Base-by-base conservation (phyloP, 2,113 vertebrate species). In the Astur gentilis region DNA sequence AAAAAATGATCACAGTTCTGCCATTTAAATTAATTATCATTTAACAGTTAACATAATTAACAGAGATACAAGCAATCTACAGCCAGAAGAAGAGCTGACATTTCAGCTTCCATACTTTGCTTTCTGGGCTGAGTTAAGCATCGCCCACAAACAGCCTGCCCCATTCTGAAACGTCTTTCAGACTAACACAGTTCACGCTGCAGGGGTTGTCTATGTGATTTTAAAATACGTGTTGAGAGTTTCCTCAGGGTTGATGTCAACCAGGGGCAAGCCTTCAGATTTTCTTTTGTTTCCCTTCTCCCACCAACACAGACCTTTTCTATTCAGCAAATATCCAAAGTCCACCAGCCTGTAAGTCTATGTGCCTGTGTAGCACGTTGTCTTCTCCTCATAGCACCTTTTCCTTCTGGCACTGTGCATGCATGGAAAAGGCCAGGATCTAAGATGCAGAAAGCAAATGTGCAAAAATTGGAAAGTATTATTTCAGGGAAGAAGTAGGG, bases 11-110 rank as follows among this genome's bases (percentile, higher is more conserved):
- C 58, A 66, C 49, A 54, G n/a, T 44, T 83, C 88, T 90, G 27
- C 47, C 45, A 61, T 90, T 94, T 88, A 80, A 91, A 88, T 42
- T 89, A 94, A 97, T 80, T 79, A 58, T 61, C 40, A 42, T 91
- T 94, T 89, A 82, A 62, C n/a, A 44, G 31, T 85, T 88, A 78
- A 80, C 10, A 61, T 65, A 85, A 92, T 80, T 92, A 94, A 70
- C n/a, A 64, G 65, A 66, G 17, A 82, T 57, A 76, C 21, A 72
- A 86, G 36, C 18, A 91, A 61, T 62, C n/a, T 32, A 42, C 34
- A 69, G 29, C 21, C 29, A 87, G 47, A 81, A 71, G n/a, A 58
- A 47, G 57, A 82, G 71, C 57, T 82, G 72, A 79, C 40, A 83
- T 83, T 88, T 93, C 76, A 88, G 55, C 12, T 78, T 88, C 36